Evolutionary conservation across 2,888 invertebrate species (phyloP), one percentile per base, ranked within the genome.

Genomic region (Caenorhabditis doughertyi): DNA sequence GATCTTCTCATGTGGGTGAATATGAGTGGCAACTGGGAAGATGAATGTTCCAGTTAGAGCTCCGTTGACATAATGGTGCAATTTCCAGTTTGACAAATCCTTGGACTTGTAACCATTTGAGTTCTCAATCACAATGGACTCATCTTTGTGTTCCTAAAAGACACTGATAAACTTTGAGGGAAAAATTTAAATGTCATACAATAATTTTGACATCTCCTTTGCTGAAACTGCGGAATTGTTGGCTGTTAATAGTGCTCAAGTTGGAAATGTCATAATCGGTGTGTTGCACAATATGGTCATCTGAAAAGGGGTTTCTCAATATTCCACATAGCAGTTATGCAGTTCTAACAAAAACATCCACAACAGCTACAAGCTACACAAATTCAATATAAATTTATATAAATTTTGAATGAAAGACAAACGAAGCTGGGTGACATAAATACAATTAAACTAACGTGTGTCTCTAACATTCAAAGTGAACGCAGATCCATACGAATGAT

Each of bases 81-180:
- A 27, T n/a, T 76, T 82, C 82, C 82, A 82, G 49, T 82, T 82
- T 1, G 82, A 72, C 4, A 82, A 13, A 39, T 82, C 82, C 2
- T 72, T 42, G 1, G 77, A 73, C 32, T 44, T 58, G 8, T 68
- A 21, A 8, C 11, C 9, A 27, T 71, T 68, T 0, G 62, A 21
- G 47, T 82, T 82, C 25, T 77, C 77, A 35, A 82, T 67, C 3
- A 58, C 60, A 16, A 76, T 55, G 2, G 51, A 55, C 18, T 79
- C 60, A 9, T 68, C 62, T 25, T 70, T 53, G 44, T 77, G 77
- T n/a, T 68, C 77, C 77, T 77, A 16, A 47, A n/a, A 29, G 23
- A 18, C 4, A 4, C 32, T 39, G 13, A 18, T 1, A n/a, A 49
- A 35, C 32, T 11, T 18, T 18, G 9, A 39, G 16, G 32, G 5